Evolutionary conservation across 1,140 invertebrate species (phyloP).

Genomic region (Drusus annulatus): DNA sequence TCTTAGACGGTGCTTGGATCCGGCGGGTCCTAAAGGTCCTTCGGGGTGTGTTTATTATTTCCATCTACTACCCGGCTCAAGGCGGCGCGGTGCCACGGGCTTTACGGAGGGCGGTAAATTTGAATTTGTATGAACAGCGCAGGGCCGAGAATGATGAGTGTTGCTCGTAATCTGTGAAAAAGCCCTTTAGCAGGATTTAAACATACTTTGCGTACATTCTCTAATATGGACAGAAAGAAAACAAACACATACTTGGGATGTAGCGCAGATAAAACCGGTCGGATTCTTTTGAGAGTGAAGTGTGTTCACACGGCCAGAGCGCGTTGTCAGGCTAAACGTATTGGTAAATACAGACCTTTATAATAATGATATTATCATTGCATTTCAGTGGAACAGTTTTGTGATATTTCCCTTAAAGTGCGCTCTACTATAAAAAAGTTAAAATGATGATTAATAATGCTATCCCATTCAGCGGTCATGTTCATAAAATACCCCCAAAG

Average conservation of each 20-base stretch:
- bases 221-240: slow-evolving; percentile 22
- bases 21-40: slow-evolving; percentile 49
- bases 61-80: neutral
- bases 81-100: slow-evolving; percentile 14
- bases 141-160: slow-evolving; percentile 33
- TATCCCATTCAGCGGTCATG: too few relatives aligned
- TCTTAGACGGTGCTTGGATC: slow-evolving; percentile 22
- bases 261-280: too few relatives aligned
- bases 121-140: slow-evolving; percentile 35
- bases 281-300: too few relatives aligned
- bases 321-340: too few relatives aligned
- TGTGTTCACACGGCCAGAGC: too few relatives aligned
- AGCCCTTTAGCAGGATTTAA: slow-evolving; percentile 28
- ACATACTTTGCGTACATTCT: slow-evolving; percentile 24
- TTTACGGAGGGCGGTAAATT: slow-evolving; percentile 38
- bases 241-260: neutral
- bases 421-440: too few relatives aligned
- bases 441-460: too few relatives aligned
- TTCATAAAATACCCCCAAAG: too few relatives aligned
- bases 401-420: too few relatives aligned
- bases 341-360: too few relatives aligned
- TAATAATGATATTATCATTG: too few relatives aligned
- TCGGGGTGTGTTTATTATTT: slow-evolving; percentile 57
- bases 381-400: too few relatives aligned
- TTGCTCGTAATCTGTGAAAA: slow-evolving; percentile 28